phyloP scores from a whole-genome alignment of 2,113 vertebrate species.

The Psittacula cyanocephala region DNA sequence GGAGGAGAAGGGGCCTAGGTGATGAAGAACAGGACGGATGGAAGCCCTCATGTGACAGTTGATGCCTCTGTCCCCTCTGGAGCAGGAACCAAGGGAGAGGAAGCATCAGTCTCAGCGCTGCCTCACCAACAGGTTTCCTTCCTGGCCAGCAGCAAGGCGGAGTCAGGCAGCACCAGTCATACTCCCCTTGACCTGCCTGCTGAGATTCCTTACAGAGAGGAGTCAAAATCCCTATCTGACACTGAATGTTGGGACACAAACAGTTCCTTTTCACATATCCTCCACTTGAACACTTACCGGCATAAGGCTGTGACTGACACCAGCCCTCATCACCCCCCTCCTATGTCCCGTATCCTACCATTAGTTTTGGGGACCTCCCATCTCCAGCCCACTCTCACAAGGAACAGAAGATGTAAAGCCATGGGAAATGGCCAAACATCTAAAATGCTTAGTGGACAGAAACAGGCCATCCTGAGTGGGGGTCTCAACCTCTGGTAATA shows the following conservation, averaged over 20 bases:
- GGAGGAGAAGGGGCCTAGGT: not conserved
- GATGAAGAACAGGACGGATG: not conserved
- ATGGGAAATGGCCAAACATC: not conserved
- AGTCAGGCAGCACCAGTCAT: not conserved
- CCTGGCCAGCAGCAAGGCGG: not conserved
- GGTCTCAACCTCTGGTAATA: not conserved
- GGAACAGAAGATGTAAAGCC: not conserved
- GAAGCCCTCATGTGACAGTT: not conserved
- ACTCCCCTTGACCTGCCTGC: not conserved
- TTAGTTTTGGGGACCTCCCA: not conserved
- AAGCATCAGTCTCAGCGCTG: rapidly evolving
- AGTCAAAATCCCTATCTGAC: not conserved
- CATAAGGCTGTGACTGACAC: not conserved
- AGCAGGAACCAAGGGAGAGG: not conserved
- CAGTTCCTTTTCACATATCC: not conserved
- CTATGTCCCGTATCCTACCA: not conserved
- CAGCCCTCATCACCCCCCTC: not conserved
- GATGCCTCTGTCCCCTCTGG: not conserved
- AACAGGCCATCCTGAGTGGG: not conserved
- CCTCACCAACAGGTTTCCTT: not conserved
- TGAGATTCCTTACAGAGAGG: not conserved
- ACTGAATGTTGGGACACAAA: not conserved
- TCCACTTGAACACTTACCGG: not conserved
- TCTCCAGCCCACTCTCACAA: not conserved
- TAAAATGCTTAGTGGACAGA: constrained; percentile 6